Evolutionary conservation across 2,113 vertebrate genomes (phyloP).

Genomic region (Cinclus cinclus): DNA sequence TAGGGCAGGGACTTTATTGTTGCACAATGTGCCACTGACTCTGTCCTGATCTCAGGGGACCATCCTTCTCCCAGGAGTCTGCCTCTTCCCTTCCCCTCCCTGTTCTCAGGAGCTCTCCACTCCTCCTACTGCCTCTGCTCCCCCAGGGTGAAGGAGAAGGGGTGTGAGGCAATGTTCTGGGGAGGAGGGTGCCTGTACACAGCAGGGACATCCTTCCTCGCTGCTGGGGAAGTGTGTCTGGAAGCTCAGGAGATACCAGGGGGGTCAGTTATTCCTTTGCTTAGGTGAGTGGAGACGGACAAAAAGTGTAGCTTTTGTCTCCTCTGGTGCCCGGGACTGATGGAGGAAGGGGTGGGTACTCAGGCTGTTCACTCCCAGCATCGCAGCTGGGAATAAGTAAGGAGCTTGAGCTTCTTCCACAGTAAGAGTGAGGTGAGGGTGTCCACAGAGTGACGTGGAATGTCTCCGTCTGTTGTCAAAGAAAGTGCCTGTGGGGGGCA

Average conservation of each 20-base stretch:
- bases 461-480: background rate
- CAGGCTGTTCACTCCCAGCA: background rate
- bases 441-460: background rate
- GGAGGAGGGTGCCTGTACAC: background rate
- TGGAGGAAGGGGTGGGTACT: background rate
- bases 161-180: fast-evolving
- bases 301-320: background rate
- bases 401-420: background rate
- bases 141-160: background rate
- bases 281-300: background rate
- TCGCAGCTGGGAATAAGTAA: background rate
- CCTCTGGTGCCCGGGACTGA: fast-evolving
- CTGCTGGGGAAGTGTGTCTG: background rate
- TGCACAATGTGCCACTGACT: background rate
- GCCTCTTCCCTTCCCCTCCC: background rate
- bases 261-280: background rate
- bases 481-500: background rate
- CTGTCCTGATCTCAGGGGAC: background rate
- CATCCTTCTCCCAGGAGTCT: background rate
- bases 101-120: background rate
- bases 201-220: fast-evolving
- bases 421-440: background rate
- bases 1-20: background rate
- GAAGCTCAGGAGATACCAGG: background rate
- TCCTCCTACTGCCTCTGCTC: background rate